Base-by-base conservation (phyloP, 2,888 invertebrate species). In the Coelopa pilipes region DNA sequence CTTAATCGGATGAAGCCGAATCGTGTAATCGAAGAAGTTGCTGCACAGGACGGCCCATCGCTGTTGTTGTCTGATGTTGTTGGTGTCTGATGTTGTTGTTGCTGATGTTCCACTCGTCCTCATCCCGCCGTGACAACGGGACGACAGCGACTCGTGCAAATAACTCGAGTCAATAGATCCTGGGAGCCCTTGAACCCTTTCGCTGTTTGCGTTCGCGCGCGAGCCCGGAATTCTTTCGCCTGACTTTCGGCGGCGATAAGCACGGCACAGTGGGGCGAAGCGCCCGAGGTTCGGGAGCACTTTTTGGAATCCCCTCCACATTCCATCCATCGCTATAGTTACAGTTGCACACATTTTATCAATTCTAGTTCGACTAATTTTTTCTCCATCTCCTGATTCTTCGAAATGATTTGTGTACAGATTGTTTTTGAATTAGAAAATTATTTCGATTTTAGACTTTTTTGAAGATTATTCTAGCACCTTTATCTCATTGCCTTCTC, bases 151-250 rank as follows among this genome's bases (percentile, higher is more conserved):
- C 10, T 49, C 60, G 60, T 70, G 70, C 46, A 70, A 47, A 70
- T 70, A 70, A 70, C 70, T 70, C 60, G 59, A 70, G 70, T 70
- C 70, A 70, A 70, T 60, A 70, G 21, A 70, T 70, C 24, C 60
- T 12, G 59, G 59, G 59, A 60, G 49, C 59, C 59, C 60, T 60
- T n/a, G 59, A 70, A 70, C 70, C 70, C 70, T 70, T 70, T 70
- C 49, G 15, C 17, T 70, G 60, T 24, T 21, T 34, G 24, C 17
- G 60, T 59, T 19, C 13, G 19, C 49, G 24, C 34, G 24, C n/a
- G 46, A 45, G 19, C 19, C n/a, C 49, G 24, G 13, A 19, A 67
- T 53, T 70, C 47, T 55, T 15, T 67, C 34, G 10, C 17, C 24
- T 21, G 10, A 21, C 13, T 17, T 4, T 13, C 57, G 9, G 46